These are phyloP conservation scores for cat (Felis catus) DNA, from an alignment of 2,113 vertebrate species.

Conservation along the genomic window F.catus_Fca126_mat1.0 CM031416.1:21593001-21593500, in stretches of 20 bases:
- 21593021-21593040: not conserved
- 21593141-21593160: not conserved
- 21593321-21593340: not conserved
- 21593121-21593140: not conserved
- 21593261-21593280: not conserved
- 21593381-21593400: not conserved
- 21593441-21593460: not conserved
- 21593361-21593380: too few species aligned
- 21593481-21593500: not conserved
- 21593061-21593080: not conserved
- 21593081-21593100: not conserved
- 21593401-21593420: not conserved
- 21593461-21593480: slow-evolving; percentile 1
- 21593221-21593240: not conserved
- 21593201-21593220: not conserved
- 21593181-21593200: not conserved
- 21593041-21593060: not conserved
- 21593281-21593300: not conserved
- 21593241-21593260: not conserved
- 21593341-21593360: not conserved
- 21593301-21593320: not conserved
- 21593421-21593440: not conserved
- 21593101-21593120: not conserved
- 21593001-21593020: not conserved
- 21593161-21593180: not conserved